Conservation (phyloP, 2,888 invertebrate genomes). For the Drosophila fungiperda region DNA sequence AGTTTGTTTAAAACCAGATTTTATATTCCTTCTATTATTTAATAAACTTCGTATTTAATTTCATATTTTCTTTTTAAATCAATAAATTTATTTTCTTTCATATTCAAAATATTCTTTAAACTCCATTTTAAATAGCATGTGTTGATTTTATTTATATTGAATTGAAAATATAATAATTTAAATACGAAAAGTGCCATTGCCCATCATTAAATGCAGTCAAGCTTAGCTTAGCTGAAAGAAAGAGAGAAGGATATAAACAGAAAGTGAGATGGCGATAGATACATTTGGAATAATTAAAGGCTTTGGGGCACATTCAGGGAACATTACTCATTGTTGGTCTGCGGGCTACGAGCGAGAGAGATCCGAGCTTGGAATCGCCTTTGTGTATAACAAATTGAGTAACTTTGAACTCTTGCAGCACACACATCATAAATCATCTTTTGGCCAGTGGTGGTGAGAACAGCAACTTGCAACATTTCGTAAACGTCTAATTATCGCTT, state of each 20-base stretch:
- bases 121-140: not conserved
- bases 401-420: constrained; percentile 49
- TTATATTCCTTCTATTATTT: not conserved
- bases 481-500: constrained; percentile 70
- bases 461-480: constrained; percentile 46
- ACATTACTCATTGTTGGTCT: constrained; percentile 47
- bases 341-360: constrained; percentile 1
- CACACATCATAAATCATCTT: constrained; percentile 73
- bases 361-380: constrained; percentile 3
- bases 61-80: not conserved
- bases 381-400: constrained; percentile 62
- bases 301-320: constrained; percentile 27
- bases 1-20: not conserved
- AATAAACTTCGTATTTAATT: not conserved
- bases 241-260: not conserved
- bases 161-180: not conserved
- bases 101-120: not conserved
- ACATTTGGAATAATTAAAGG: constrained; percentile 49
- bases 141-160: not conserved
- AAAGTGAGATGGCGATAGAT: not conserved
- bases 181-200: not conserved
- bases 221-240: not conserved
- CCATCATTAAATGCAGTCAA: not conserved
- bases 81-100: not conserved
- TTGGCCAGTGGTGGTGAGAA: constrained; percentile 9